Evolutionary conservation across 1,140 invertebrate species (phyloP).

Genomic region (Neodiprion fabricii): DNA sequence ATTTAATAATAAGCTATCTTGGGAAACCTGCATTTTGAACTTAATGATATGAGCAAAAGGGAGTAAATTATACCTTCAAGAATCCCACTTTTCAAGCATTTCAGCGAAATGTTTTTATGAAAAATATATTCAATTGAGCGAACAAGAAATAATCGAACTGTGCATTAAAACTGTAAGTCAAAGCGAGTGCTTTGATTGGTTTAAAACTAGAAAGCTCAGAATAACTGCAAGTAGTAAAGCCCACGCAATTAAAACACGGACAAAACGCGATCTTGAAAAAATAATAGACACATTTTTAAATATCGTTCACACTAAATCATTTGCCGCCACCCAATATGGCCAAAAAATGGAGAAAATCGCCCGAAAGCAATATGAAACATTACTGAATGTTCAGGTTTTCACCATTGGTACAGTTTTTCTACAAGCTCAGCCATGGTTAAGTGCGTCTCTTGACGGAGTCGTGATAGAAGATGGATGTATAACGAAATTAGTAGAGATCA

Average conservation of each 20-base stretch:
- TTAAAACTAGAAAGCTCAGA: constrained; percentile 23
- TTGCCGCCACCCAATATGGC: constrained; percentile 18
- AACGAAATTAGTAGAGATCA: constrained; percentile 36
- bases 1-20: constrained; percentile 10
- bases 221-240: constrained; percentile 33
- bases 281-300: constrained; percentile 26
- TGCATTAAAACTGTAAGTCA: constrained; percentile 31
- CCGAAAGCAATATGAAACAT: constrained; percentile 21
- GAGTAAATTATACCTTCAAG: constrained; percentile 10
- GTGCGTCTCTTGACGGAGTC: constrained; percentile 34
- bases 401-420: constrained; percentile 29
- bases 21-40: constrained; percentile 14
- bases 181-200: constrained; percentile 26
- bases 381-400: constrained; percentile 25
- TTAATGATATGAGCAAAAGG: constrained; percentile 16
- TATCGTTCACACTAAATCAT: constrained; percentile 6
- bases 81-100: background rate
- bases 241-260: constrained; percentile 33
- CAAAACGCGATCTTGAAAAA: constrained; percentile 22
- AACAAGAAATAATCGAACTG: constrained; percentile 40
- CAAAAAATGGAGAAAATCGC: constrained; percentile 21
- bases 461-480: constrained; percentile 32
- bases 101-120: constrained; percentile 27
- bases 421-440: constrained; percentile 33
- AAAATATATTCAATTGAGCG: constrained; percentile 32